Conservation (phyloP, 2,888 invertebrate genomes). For the Rhopalosiphum nymphaeae region DNA sequence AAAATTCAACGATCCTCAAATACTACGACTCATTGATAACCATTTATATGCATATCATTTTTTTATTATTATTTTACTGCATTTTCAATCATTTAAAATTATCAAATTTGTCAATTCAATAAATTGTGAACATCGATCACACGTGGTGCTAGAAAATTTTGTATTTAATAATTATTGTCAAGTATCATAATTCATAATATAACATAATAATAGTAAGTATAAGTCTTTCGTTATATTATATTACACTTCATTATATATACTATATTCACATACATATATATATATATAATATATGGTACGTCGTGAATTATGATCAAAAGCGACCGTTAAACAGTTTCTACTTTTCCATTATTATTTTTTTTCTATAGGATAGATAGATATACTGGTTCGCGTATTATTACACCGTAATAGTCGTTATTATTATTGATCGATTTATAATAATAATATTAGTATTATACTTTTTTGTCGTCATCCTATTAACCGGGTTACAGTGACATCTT, state of each 20-base stretch:
- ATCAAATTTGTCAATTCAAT: not conserved
- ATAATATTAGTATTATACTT: not conserved
- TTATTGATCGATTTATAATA: not conserved
- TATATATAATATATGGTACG: not conserved
- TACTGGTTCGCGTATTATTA: not conserved
- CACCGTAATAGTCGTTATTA: not conserved
- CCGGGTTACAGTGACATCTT: conserved; percentile 27
- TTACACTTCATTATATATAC: not conserved
- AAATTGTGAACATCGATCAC: not conserved
- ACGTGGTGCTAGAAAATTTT: too few species aligned
- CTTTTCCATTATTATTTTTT: not conserved
- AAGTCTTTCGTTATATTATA: not conserved
- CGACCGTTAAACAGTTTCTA: not conserved
- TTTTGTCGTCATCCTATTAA: not conserved
- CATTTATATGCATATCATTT: not conserved
- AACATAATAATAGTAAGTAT: not conserved
- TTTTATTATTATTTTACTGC: too few species aligned
- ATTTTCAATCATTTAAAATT: not conserved
- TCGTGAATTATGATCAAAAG: not conserved
- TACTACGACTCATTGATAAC: not conserved
- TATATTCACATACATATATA: not conserved
- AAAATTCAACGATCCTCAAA: not conserved
- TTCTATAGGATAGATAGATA: not conserved
- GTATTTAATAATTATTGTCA: not conserved
- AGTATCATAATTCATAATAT: not conserved